phyloP scores from a whole-genome alignment of 2,113 vertebrate species.

The Pristiophorus japonicus region DNA sequence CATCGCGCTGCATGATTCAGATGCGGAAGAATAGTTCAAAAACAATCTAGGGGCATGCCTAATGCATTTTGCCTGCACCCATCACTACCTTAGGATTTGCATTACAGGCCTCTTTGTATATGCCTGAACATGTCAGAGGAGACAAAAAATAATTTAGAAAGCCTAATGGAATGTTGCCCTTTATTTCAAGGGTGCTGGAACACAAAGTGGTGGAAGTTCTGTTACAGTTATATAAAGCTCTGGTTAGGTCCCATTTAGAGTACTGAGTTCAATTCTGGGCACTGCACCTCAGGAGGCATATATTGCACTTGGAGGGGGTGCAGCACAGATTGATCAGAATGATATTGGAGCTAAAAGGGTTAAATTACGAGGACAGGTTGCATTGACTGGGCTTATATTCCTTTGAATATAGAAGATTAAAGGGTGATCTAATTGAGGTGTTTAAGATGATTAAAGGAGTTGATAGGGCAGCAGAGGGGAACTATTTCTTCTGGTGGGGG shows the following conservation, averaged over 20 bases:
- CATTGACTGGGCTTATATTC: background rate
- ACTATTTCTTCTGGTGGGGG: background rate
- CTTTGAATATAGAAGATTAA: background rate
- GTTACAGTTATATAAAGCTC: background rate
- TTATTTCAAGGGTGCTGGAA: background rate
- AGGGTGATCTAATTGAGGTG: background rate
- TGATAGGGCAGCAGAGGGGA: background rate
- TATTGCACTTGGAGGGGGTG: background rate
- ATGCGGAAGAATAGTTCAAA: background rate
- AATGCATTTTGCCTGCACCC: background rate
- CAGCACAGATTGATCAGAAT: background rate
- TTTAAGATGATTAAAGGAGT: background rate
- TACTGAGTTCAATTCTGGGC: background rate
- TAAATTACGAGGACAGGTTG: background rate
- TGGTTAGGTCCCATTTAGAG: too few relatives aligned
- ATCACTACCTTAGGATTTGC: background rate
- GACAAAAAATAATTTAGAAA: too few relatives aligned
- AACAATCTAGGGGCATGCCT: background rate
- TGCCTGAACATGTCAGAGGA: too few relatives aligned
- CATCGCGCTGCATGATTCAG: too few relatives aligned
- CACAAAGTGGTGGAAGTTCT: background rate
- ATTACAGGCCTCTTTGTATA: too few relatives aligned
- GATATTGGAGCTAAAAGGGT: background rate
- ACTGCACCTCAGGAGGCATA: background rate
- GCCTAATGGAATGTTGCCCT: background rate